Base-by-base conservation (phyloP, 1,140 invertebrate species). In the Galleria mellonella region DNA sequence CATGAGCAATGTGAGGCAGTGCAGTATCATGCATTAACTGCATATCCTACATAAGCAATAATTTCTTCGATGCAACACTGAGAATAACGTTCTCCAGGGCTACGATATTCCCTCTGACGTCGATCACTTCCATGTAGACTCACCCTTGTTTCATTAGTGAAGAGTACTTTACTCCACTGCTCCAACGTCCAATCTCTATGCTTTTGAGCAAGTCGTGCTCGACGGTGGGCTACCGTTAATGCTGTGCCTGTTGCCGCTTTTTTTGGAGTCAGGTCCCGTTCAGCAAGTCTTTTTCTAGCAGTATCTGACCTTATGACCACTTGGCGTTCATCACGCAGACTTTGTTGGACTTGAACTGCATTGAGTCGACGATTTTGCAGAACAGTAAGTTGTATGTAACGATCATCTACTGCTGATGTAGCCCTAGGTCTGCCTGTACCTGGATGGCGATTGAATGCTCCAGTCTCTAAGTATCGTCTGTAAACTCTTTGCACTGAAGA, bases 11-110 rank as follows among this genome's bases (percentile, higher is more conserved):
- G 35, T 86, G 77, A 23, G 71, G 56, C 28, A 58, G 46, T n/a
- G 78, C 75, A 55, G 76, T 83, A 48, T 76, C 78, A 36, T 39
- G 17, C 37, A 39, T 83, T 72, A 68, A 68, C 55, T 56, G 39
- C 39, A 42, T 42, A 30, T 31, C 35, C 5, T 48, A 1, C 5
- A 23, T 4, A 27, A 39, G 28, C 10, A 14, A 14, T n/a, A n/a
- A n/a, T n/a, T n/a, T n/a, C n/a, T n/a, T n/a, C n/a, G n/a, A n/a
- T n/a, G n/a, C n/a, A n/a, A n/a, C n/a, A n/a, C n/a, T n/a, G n/a
- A n/a, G n/a, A n/a, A n/a, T n/a, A n/a, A n/a, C n/a, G n/a, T n/a
- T 37, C 35, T 37, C 35, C 13, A 37, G 35, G 35, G 35, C 13
- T 11, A 37, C 35, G 10, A 37, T 37, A 37, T 12, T 23, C 36